Base-by-base conservation (phyloP, 1,140 invertebrate species). In the Drosophila leontia region DNA sequence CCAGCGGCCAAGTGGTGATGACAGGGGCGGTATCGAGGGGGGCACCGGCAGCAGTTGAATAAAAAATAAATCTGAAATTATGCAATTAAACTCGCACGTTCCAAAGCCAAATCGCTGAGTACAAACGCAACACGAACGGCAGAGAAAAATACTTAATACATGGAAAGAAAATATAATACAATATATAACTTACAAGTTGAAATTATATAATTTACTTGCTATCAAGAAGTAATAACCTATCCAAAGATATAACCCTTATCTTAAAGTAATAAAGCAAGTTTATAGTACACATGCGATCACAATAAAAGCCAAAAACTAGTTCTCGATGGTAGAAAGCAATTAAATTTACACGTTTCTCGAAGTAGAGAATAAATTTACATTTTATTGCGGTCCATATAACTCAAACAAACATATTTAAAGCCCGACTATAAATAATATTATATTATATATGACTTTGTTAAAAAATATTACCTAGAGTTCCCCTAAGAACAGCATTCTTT, bases 61-160 rank as follows among this genome's bases (percentile, higher is more conserved):
- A 71, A 83, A 88, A 88, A 80, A 88, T 84, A 88, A 84, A 88
- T 84, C 80, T 74, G 55, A 87, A 84, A 84, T 80, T 78, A 80
- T 88, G 69, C 84, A 88, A 80, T 87, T 87, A 68, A 83, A 83
- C 64, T 80, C 56, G 48, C 56, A 55, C 68, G 44, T 83, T 44
- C 74, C 68, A 37, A 65, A 64, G 60, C 64, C 64, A 55, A 83
- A 72, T 37, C 68, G 67, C 17, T 41, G 44, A 56, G 53, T 51
- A 62, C 55, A 56, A 65, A 59, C 39, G 23, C 45, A 19, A 55
- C 39, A 42, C 56, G 50, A 59, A 19, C 44, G n/a, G 11, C 4
- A 6, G 9, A 26, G 37, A 8, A 13, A 63, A 50, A 45, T 26
- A 26, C 47, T 17, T 11, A 19, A n/a, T 51, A 48, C 47, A 12